A percentile compares a stretch with the other conserved stretches of the same genome.
phyloP scores from a whole-genome alignment of 2,888 invertebrate genomes.

The Chrysolina americana region DNA sequence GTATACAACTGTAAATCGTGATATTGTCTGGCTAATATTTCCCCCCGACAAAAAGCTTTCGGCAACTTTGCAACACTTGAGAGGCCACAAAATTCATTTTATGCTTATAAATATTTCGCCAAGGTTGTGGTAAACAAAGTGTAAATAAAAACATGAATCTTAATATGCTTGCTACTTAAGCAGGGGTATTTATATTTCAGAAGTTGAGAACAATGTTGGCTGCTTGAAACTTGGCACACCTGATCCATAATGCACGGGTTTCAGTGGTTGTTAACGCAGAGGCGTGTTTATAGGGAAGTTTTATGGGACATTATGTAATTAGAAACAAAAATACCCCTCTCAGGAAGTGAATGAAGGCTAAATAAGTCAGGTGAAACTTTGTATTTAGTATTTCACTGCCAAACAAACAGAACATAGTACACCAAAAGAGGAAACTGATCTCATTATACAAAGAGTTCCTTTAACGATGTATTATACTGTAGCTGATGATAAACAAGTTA shows the following conservation, averaged over 20 bases:
- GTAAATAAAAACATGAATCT: slow-evolving; percentile 44
- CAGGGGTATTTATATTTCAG: slow-evolving; percentile 48
- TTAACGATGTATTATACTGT: too few species aligned
- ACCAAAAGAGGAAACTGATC: too few species aligned
- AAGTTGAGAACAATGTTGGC: slow-evolving; percentile 54
- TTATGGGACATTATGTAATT: slow-evolving; percentile 42
- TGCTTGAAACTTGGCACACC: slow-evolving; percentile 52
- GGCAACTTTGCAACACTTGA: slow-evolving; percentile 27
- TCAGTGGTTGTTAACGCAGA: slow-evolving; percentile 40
- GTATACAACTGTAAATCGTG: not conserved
- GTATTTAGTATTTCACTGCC: too few species aligned
- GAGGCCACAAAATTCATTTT: slow-evolving; percentile 30
- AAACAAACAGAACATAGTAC: too few species aligned
- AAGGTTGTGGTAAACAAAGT: slow-evolving; percentile 17
- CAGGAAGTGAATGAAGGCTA: not conserved
- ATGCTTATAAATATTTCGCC: slow-evolving; percentile 29
- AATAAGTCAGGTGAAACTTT: not conserved
- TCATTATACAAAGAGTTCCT: too few species aligned
- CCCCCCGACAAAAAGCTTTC: slow-evolving; percentile 17
- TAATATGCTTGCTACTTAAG: slow-evolving; percentile 41
- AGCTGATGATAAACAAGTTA: too few species aligned
- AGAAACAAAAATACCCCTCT: not conserved
- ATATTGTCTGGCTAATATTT: slow-evolving; percentile 3
- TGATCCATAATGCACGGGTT: slow-evolving; percentile 62
- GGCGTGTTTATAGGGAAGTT: slow-evolving; percentile 49